A percentile compares a stretch with the other conserved stretches of the same genome.
Conservation (phyloP, 2,888 invertebrate genomes). For the Drosophila phalerata region DNA sequence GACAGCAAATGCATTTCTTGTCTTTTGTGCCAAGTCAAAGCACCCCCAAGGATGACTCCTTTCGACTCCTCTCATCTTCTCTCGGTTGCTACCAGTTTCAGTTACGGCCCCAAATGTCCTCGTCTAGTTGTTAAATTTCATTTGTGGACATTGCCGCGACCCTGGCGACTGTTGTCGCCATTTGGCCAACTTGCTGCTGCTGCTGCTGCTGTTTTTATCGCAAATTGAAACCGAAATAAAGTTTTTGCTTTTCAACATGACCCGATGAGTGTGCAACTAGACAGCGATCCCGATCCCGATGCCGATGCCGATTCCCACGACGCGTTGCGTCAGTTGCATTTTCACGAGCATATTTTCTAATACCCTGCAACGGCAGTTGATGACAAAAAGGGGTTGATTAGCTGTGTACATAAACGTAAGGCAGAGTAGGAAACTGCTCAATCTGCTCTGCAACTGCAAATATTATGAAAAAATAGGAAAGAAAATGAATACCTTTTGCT, state of each 20-base stretch:
- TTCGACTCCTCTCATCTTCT: no score
- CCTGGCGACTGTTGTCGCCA: slow-evolving; percentile 52
- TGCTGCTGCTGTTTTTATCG: slow-evolving; percentile 71
- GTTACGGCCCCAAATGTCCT: slow-evolving; percentile 10
- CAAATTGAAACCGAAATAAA: slow-evolving; percentile 80
- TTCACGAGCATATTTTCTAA: slow-evolving; percentile 43
- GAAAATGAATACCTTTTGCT: no score
- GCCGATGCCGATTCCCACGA: slow-evolving; percentile 25
- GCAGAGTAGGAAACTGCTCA: no score
- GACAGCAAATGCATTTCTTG: slow-evolving; percentile 72
- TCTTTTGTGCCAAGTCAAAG: slow-evolving; percentile 58
- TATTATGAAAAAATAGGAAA: no score
- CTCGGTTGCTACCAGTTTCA: slow-evolving; percentile 4
- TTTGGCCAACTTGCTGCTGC: slow-evolving; percentile 58
- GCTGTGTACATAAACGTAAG: background rate
- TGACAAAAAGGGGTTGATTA: background rate
- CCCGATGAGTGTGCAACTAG: slow-evolving; percentile 30
- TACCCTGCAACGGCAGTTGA: background rate
- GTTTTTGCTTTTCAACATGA: slow-evolving; percentile 52
- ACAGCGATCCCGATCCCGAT: slow-evolving; percentile 33
- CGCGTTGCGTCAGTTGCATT: slow-evolving; percentile 31
- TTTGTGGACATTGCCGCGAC: slow-evolving; percentile 57
- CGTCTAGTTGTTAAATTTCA: slow-evolving; percentile 78
- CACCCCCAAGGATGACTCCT: slow-evolving; percentile 32
- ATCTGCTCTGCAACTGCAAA: no score